Conservation (phyloP, 2,888 invertebrate species). For the Ichneumoninae sp. region DNA sequence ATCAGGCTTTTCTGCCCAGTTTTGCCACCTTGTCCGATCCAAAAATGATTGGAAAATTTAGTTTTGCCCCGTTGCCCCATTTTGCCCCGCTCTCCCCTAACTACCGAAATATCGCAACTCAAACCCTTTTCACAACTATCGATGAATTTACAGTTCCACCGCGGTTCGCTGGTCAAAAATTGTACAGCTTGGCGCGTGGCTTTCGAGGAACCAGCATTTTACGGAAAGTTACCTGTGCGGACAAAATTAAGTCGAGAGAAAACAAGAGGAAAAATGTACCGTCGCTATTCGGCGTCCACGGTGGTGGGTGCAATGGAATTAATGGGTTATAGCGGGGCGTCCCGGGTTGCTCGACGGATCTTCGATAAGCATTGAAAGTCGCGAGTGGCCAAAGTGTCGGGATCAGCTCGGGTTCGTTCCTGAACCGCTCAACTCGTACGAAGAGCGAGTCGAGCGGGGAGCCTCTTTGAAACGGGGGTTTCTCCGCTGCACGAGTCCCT, state of each 20-base stretch:
- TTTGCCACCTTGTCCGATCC: no score
- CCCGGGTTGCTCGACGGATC: conserved; percentile 21
- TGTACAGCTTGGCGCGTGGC: not conserved
- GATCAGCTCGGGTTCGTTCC: conserved; percentile 43
- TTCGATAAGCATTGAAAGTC: conserved; percentile 42
- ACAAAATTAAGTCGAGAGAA: not conserved
- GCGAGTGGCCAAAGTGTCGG: conserved; percentile 32
- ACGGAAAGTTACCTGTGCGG: not conserved
- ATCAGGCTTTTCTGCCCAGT: no score
- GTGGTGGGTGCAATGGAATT: not conserved
- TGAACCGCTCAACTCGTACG: conserved; percentile 33
- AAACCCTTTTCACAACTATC: not conserved
- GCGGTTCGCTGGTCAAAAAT: conserved; percentile 1
- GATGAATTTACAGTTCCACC: not conserved
- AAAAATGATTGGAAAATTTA: no score
- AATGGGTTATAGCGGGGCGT: not conserved
- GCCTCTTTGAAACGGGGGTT: conserved; percentile 50
- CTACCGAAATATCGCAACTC: no score
- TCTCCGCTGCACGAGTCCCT: conserved; percentile 44
- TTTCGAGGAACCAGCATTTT: not conserved
- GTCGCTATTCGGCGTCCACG: not conserved
- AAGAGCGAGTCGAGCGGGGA: conserved; percentile 1
- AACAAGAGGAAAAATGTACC: no score
- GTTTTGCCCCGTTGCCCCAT: no score
- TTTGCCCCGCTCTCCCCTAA: no score